These are phyloP conservation scores for Linurgus olivaceus DNA, from an alignment of 2,797 vertebrate species.

Conservation along the genomic window DNA sequence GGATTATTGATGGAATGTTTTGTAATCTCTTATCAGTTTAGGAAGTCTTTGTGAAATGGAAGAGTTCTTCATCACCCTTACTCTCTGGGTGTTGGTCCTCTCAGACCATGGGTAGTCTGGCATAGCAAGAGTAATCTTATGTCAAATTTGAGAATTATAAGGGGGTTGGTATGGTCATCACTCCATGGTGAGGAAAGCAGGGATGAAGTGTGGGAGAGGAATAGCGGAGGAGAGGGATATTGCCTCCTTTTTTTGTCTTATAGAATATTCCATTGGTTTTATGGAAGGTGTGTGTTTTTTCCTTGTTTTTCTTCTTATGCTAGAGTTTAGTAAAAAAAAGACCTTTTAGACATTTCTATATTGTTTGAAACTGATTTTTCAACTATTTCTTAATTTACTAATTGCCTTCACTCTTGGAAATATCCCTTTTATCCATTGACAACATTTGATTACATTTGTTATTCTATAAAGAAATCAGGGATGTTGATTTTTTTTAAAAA, in stretches of 20 bases:
- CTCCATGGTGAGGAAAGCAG: background rate
- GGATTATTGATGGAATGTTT: background rate
- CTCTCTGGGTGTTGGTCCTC: background rate
- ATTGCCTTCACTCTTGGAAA: background rate
- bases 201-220: background rate
- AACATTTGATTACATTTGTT: background rate
- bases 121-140: background rate
- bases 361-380: background rate
- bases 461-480: background rate
- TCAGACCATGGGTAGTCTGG: background rate
- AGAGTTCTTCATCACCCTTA: background rate
- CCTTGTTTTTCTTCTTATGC: background rate
- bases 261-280: background rate
- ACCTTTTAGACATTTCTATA: background rate
- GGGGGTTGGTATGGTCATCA: background rate
- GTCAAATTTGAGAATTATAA: background rate
- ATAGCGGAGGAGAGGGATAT: background rate
- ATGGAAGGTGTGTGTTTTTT: rapidly evolving
- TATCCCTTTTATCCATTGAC: background rate
- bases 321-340: background rate
- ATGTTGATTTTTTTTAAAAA: background rate
- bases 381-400: background rate
- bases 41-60: background rate
- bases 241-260: background rate
- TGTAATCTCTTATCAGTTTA: background rate